A percentile compares a stretch with the other conserved stretches of the same genome.
Evolutionary conservation across 2,113 vertebrate genomes (phyloP).

Genomic region (Atlantisia rogersi): DNA sequence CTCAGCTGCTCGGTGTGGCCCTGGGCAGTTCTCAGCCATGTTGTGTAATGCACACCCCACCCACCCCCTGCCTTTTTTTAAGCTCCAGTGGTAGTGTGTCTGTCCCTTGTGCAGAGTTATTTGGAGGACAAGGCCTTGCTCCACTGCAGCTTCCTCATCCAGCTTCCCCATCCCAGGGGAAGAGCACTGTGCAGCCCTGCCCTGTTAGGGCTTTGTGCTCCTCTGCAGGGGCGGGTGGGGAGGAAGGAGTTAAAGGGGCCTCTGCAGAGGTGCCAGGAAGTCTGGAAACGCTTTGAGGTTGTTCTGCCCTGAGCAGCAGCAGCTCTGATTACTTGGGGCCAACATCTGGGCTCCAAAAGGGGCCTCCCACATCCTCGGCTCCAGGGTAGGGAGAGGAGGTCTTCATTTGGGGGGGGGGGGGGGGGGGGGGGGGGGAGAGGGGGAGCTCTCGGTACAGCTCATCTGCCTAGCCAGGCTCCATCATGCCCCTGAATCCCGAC

Average conservation of each 20-base stretch:
- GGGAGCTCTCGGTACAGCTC: not conserved
- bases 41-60: not conserved
- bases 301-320: constrained; percentile 1
- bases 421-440: fast-evolving
- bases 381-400: not conserved
- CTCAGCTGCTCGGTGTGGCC: not conserved
- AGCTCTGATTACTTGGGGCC: constrained; percentile 46
- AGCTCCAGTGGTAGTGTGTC: too few species aligned
- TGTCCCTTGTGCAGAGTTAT: not conserved
- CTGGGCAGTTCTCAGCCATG: not conserved
- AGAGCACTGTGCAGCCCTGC: not conserved
- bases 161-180: not conserved
- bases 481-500: not conserved
- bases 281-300: constrained; percentile 53
- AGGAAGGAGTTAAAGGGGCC: constrained; percentile 65
- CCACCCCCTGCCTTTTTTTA: not conserved
- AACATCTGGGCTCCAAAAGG: not conserved
- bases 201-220: not conserved
- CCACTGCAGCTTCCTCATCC: not conserved
- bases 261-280: constrained; percentile 3
- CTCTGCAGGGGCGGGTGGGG: not conserved
- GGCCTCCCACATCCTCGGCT: not conserved
- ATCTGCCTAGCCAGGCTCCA: not conserved
- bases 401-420: fast-evolving
- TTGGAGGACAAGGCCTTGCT: not conserved